These are phyloP conservation scores for Eupeodes corollae DNA, from an alignment of 1,140 invertebrate species.

Conservation along the genomic window DNA sequence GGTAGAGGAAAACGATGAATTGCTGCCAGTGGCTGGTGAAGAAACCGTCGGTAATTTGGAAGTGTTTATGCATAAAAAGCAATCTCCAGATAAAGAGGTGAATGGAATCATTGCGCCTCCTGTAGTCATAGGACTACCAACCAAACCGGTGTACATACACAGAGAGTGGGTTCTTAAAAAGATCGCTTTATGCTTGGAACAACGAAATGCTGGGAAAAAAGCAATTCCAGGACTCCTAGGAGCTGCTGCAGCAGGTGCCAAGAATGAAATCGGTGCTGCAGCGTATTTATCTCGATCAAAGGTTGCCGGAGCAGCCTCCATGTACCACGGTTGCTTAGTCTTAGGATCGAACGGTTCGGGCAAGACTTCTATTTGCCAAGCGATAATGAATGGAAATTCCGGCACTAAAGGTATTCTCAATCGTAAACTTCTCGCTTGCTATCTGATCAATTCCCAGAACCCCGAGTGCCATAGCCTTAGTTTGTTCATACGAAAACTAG, in stretches of 20 bases:
- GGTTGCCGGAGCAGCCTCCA: slow-evolving; percentile 28
- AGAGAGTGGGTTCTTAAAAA: slow-evolving; percentile 94
- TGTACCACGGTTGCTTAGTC: slow-evolving; percentile 34
- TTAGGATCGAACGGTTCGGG: slow-evolving; percentile 59
- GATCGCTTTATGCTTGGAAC: slow-evolving; percentile 80
- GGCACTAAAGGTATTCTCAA: slow-evolving; percentile 46
- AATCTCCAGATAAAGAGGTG: slow-evolving; percentile 33
- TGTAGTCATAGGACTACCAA: neutral
- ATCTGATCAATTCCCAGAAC: slow-evolving; percentile 54
- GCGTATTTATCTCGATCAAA: slow-evolving; percentile 26
- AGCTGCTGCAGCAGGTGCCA: slow-evolving; percentile 9
- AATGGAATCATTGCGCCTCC: slow-evolving; percentile 18
- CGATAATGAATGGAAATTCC: slow-evolving; percentile 35
- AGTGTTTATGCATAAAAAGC: slow-evolving; percentile 30
- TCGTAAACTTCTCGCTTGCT: slow-evolving; percentile 63
- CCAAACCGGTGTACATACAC: slow-evolving; percentile 26
- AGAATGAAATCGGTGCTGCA: slow-evolving; percentile 2
- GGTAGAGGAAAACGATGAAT: slow-evolving; percentile 16
- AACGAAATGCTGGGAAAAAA: slow-evolving; percentile 47
- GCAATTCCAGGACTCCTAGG: slow-evolving; percentile 19
- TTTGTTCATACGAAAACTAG: slow-evolving; percentile 72
- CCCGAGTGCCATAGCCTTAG: slow-evolving; percentile 53
- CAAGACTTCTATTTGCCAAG: slow-evolving; percentile 63
- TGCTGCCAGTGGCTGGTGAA: slow-evolving; percentile 3
- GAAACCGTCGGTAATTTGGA: slow-evolving; percentile 31